phyloP scores from a whole-genome alignment of 2,888 invertebrate genomes.

The Brenthis ino region DNA sequence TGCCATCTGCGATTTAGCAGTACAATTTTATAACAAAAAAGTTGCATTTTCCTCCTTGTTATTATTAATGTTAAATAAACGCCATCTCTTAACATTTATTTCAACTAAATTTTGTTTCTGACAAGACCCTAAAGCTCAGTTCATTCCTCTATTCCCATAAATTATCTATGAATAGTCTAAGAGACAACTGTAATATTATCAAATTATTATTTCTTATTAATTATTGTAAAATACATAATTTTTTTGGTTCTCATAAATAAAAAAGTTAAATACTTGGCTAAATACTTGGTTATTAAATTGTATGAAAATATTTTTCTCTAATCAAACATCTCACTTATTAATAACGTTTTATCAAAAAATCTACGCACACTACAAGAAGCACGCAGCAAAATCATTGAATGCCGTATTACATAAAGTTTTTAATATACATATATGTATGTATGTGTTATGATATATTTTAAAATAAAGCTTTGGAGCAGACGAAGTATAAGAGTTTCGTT shows the following conservation, averaged over 20 bases:
- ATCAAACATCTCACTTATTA: constrained; percentile 18
- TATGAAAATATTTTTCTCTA: constrained; percentile 25
- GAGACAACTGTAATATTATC: background rate
- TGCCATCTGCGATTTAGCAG: too few species aligned
- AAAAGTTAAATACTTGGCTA: constrained; percentile 2
- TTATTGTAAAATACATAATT: background rate
- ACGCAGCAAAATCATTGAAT: constrained; percentile 4
- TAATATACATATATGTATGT: background rate
- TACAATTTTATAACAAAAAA: too few species aligned
- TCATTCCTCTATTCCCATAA: too few species aligned
- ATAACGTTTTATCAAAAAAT: constrained; percentile 19
- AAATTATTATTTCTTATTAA: background rate
- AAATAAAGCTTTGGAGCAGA: too few species aligned
- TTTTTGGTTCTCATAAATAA: constrained; percentile 5
- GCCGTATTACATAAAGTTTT: constrained; percentile 1
- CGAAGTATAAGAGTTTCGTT: too few species aligned
- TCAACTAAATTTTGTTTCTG: too few species aligned
- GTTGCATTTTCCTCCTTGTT: too few species aligned
- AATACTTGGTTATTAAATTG: background rate
- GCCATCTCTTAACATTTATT: too few species aligned
- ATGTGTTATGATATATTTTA: too few species aligned
- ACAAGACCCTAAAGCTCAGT: too few species aligned
- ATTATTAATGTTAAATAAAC: too few species aligned
- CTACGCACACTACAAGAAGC: constrained; percentile 20
- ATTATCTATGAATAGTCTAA: background rate